These are phyloP conservation scores for Fulmarus glacialis DNA, from an alignment of 2,113 vertebrate species.

Conservation along the genomic window DNA sequence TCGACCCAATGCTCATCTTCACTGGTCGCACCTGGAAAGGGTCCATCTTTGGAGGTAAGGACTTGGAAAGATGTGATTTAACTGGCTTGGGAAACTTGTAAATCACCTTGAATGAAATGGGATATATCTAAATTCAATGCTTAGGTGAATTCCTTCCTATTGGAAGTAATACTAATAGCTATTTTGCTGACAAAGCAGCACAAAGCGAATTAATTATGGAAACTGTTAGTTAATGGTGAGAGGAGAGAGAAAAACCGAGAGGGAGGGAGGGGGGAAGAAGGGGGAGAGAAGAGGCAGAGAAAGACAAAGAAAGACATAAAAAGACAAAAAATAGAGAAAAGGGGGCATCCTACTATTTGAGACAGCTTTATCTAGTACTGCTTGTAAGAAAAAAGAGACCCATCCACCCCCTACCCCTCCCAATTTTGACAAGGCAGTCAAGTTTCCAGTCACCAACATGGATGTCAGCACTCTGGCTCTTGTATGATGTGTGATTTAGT, in stretches of 20 bases:
- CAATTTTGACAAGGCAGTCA: not conserved
- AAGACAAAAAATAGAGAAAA: not conserved
- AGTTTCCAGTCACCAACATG: not conserved
- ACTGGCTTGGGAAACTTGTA: not conserved
- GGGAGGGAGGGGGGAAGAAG: too few species aligned
- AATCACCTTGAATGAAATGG: not conserved
- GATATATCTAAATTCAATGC: not conserved
- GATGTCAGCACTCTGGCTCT: not conserved
- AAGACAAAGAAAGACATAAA: not conserved
- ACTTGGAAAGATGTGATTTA: not conserved
- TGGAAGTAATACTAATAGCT: not conserved
- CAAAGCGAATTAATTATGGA: not conserved
- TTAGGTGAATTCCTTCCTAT: not conserved
- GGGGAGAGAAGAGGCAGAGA: not conserved
- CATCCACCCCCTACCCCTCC: fast-evolving
- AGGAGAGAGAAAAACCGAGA: not conserved
- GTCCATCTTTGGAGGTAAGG: slow-evolving; percentile 83
- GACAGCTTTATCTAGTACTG: not conserved
- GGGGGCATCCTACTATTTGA: not conserved
- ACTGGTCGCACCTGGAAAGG: slow-evolving; percentile 82
- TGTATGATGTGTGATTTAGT: not conserved
- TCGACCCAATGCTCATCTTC: slow-evolving; percentile 76
- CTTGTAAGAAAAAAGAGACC: not conserved
- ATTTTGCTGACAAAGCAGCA: not conserved
- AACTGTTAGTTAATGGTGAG: not conserved